Base-by-base conservation (phyloP, 1,140 invertebrate genomes). In the Triops longicaudatus region DNA sequence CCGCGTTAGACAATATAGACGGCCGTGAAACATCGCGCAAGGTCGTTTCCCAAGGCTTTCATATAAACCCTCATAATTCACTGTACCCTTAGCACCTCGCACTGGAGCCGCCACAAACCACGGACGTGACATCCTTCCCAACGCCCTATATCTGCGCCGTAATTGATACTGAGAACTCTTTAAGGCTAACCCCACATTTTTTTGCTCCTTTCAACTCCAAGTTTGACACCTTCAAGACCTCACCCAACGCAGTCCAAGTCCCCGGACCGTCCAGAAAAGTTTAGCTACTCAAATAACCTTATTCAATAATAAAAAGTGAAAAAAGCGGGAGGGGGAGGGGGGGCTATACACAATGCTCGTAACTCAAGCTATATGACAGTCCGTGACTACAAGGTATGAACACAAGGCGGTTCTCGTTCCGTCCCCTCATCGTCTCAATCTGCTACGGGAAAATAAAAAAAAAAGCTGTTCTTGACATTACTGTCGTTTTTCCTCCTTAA, bases 21-120 rank as follows among this genome's bases (percentile, higher is more conserved):
- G 50, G 50, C 50, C 50, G 50, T 63, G 50, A 22, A 17, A 63
- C 50, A 63, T 63, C 14, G 44, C 14, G 44, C 44, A 63, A 63
- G 50, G 50, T 63, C 50, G 50, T 63, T 37, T 63, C 50, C 50
- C 50, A 63, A 63, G 50, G 50, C 50, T 63, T 63, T 63, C 50
- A 63, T 63, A 63, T 63, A 63, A 63, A 63, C 50, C 50, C 50
- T 63, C 50, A 63, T 63, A 63, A 63, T 63, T 63, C 50, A 63
- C 50, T 63, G 50, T 63, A 63, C 50, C 50, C 50, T 63, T 63
- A 63, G 50, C 50, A 63, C 50, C 50, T 63, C 50, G 50, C 50
- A 22, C 17, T 63, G 22, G 50, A 63, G 50, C 50, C 50, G 50
- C 50, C 50, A 63, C 17, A 63, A 22, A 63, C 50, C 50, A 22